Percentiles rank a stretch among this genome's conserved stretches.
These are phyloP conservation scores for Euwallacea fornicatus DNA, from an alignment of 1,140 invertebrate genomes.

Conservation along the genomic window DNA sequence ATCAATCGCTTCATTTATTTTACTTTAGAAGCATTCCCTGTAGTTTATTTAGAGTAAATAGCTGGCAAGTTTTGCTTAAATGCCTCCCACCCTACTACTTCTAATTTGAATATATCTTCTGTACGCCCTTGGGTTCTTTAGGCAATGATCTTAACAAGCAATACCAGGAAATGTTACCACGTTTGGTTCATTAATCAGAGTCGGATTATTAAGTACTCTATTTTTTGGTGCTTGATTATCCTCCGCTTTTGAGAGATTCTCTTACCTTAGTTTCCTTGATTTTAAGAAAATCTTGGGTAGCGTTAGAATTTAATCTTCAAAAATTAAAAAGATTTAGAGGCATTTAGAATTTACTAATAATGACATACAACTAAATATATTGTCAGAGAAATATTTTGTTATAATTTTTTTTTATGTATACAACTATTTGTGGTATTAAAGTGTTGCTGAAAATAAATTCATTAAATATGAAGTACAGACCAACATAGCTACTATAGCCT, in stretches of 20 bases:
- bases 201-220: neutral
- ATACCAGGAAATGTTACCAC: neutral
- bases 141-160: neutral
- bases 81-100: neutral
- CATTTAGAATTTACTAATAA: no score
- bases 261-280: no score
- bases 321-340: no score
- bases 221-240: no score
- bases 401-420: neutral
- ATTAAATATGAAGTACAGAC: no score
- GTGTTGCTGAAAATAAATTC: neutral
- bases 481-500: no score
- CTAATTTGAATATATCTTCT: conserved; percentile 3
- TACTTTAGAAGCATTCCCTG: neutral
- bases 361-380: no score
- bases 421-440: neutral
- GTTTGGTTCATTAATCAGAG: neutral
- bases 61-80: neutral
- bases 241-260: no score
- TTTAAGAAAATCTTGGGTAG: no score
- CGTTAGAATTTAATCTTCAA: no score
- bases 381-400: neutral
- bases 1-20: neutral
- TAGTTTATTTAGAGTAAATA: neutral
- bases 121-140: neutral